Percentiles rank a stretch among this genome's conserved stretches.
phyloP scores from a whole-genome alignment of 2,888 invertebrate genomes.

The Cerastis leucographa region DNA sequence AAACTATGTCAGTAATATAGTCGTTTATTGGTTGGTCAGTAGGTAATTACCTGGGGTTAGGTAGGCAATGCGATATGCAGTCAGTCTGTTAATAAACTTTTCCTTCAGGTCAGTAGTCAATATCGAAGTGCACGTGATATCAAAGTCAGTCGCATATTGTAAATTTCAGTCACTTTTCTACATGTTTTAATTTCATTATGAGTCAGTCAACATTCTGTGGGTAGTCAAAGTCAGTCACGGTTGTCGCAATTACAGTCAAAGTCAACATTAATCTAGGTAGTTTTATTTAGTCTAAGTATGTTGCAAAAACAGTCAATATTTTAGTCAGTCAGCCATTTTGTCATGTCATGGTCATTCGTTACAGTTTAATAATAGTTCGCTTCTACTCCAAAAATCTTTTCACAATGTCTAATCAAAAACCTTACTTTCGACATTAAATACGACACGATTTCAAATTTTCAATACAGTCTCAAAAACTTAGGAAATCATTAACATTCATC shows the following conservation, averaged over 20 bases:
- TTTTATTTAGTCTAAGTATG: background rate
- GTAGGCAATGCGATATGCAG: background rate
- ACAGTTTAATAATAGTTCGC: background rate
- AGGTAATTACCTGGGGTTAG: background rate
- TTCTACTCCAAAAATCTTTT: background rate
- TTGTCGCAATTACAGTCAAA: constrained; percentile 11
- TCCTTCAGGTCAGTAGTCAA: background rate
- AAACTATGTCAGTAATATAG: background rate
- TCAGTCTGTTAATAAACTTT: background rate
- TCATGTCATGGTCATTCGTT: constrained; percentile 10
- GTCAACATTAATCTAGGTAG: background rate
- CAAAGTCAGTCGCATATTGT: background rate
- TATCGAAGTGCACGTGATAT: background rate
- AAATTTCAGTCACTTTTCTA: background rate
- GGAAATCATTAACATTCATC: too few relatives aligned
- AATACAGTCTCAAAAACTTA: background rate
- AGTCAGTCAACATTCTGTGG: constrained; percentile 1
- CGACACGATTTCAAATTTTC: background rate
- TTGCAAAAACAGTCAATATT: background rate
- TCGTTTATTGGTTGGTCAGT: background rate
- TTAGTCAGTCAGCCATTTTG: constrained; percentile 13
- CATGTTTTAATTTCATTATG: background rate
- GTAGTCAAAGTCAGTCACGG: background rate
- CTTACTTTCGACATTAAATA: constrained; percentile 5
- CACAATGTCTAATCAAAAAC: background rate